Conservation (phyloP, 2,113 vertebrate species). For the Galbula dea region DNA sequence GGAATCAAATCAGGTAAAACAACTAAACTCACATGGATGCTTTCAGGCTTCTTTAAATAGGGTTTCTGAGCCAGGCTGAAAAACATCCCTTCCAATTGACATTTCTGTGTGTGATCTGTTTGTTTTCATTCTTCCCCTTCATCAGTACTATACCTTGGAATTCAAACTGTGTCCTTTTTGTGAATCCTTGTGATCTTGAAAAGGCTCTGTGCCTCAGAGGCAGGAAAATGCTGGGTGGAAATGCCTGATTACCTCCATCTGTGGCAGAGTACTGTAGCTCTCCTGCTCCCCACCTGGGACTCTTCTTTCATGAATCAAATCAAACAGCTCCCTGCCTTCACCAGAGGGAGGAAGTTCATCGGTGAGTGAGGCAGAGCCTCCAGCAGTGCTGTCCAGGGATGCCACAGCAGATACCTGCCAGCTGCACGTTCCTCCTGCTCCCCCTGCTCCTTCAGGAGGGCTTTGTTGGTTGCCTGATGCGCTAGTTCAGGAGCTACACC, state of each 20-base stretch:
- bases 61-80: not conserved
- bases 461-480: not conserved
- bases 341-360: not conserved
- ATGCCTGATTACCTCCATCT: not conserved
- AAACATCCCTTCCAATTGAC: not conserved
- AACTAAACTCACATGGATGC: not conserved
- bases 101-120: not conserved
- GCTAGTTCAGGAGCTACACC: not conserved
- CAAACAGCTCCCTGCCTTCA: not conserved
- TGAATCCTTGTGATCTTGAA: not conserved
- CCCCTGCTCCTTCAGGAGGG: not conserved
- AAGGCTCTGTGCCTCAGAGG: not conserved
- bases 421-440: not conserved
- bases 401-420: not conserved
- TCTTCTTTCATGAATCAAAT: not conserved
- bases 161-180: not conserved
- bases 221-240: not conserved
- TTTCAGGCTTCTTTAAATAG: not conserved
- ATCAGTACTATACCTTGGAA: not conserved
- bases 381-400: not conserved
- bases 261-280: not conserved
- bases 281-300: not conserved
- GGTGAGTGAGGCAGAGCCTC: fast-evolving
- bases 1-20: not conserved
- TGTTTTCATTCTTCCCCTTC: not conserved